Evolutionary conservation across 1,140 invertebrate genomes (phyloP).

Genomic region (Aphis craccivora): DNA sequence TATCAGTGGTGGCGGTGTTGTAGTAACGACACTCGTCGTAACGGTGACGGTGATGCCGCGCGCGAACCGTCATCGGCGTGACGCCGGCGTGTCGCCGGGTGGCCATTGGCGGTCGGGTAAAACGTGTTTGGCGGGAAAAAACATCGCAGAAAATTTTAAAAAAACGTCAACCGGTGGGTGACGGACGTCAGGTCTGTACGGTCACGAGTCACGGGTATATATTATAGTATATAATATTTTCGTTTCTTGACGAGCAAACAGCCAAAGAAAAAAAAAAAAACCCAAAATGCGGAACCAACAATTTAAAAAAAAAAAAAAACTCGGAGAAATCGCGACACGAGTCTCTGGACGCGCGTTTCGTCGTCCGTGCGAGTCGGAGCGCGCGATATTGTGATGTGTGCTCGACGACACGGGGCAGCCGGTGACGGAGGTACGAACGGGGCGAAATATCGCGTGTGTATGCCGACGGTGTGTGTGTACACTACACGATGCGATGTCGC

Average conservation of each 20-base stretch:
- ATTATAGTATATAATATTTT: too few relatives aligned
- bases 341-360: background rate
- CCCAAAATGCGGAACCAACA: background rate
- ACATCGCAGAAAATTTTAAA: background rate
- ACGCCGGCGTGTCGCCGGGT: conserved; percentile 27
- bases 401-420: conserved; percentile 29
- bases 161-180: background rate
- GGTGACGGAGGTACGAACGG: conserved; percentile 35
- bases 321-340: background rate
- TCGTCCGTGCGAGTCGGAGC: background rate
- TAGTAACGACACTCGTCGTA: conserved; percentile 18
- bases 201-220: too few relatives aligned
- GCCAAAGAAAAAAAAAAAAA: background rate
- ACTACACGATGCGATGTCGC: background rate
- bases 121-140: conserved; percentile 1
- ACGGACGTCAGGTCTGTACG: background rate
- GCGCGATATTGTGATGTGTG: conserved; percentile 27
- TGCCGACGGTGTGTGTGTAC: background rate
- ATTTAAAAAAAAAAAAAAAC: background rate
- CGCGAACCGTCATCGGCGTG: background rate
- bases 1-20: background rate
- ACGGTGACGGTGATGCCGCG: background rate
- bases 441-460: conserved; percentile 49
- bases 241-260: background rate
- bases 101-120: background rate